Evolutionary conservation across 1,140 invertebrate species (phyloP).

Genomic region (Octopus bimaculoides): DNA sequence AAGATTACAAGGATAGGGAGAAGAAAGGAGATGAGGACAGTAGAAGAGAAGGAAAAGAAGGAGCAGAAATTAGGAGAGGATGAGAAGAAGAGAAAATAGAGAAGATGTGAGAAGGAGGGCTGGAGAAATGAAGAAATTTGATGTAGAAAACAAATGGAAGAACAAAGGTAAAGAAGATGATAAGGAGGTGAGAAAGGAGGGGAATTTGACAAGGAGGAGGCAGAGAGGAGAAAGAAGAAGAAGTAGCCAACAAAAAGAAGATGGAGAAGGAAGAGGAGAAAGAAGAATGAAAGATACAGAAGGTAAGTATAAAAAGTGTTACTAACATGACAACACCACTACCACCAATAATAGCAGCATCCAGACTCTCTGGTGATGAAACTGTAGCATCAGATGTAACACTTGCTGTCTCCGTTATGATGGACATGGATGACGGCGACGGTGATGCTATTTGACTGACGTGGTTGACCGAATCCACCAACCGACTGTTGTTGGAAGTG

Average conservation of each 20-base stretch:
- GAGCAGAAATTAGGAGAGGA: neutral
- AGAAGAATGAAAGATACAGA: neutral
- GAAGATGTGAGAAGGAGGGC: neutral
- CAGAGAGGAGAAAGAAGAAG: neutral
- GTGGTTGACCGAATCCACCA: slow-evolving; percentile 18
- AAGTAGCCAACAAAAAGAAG: no score
- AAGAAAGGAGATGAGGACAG: neutral
- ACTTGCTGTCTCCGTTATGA: slow-evolving; percentile 18
- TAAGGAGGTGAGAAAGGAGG: neutral
- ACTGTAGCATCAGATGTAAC: slow-evolving; percentile 23
- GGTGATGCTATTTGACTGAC: slow-evolving; percentile 9
- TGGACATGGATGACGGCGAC: slow-evolving; percentile 22
- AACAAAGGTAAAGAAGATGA: neutral
- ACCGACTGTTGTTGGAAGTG: slow-evolving; percentile 19
- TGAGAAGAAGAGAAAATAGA: neutral
- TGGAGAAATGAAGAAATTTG: neutral
- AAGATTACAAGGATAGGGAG: slow-evolving; percentile 6
- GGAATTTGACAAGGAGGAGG: neutral
- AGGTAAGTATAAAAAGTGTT: no score
- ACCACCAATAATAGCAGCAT: slow-evolving; percentile 13
- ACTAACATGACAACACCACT: slow-evolving; percentile 11
- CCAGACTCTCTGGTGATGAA: slow-evolving; percentile 31
- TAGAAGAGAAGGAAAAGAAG: neutral
- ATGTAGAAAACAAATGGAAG: neutral
- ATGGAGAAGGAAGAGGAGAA: no score